Base-by-base conservation (phyloP, 2,113 vertebrate species). In the Apteryx owenii region DNA sequence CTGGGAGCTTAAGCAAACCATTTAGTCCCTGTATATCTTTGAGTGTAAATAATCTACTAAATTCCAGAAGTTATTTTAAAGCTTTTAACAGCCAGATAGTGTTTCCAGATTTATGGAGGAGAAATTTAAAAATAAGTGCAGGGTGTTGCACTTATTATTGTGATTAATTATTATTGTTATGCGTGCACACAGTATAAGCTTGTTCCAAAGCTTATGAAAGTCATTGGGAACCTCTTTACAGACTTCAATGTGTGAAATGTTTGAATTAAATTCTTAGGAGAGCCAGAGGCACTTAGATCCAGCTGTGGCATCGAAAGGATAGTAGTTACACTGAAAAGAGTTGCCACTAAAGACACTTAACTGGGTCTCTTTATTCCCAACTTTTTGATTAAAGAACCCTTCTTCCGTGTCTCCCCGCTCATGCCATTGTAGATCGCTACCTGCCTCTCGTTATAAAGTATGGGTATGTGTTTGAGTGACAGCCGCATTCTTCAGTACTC, bases 41-140 rank as follows among this genome's bases (percentile, higher is more conserved):
- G 84, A 44, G 22, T 73, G 40, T 78, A 85, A 64, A 17, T 56
- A 56, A 56, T 56, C 28, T 56, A 16, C 28, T 58, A 31, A 58
- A 58, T 18, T 58, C 18, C 16, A 58, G 29, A 58, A 58, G 56
- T 58, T 58, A 58, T 58, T 58, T 58, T 58, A 87, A 90, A 86
- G 80, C 72, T 93, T 88, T 92, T 62, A 93, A 71, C 40, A 79
- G 80, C 29, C 65, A 50, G 50, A 14, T n/a, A 38, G 89, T 42
- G 28, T 82, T 88, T 78, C 29, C 33, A 80, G 20, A 1, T 33
- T 26, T 25, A 7, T 22, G 11, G 65, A 73, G 84, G 77, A 60
- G 86, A 26, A 31, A 81, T 90, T 56, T 25, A 17, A 21, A 53
- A 81, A 51, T 51, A 71, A 53, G 68, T 10, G 5, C 31, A 62